Percentiles rank a stretch among this genome's conserved stretches.
Evolutionary conservation across 2,113 vertebrate genomes (phyloP).

Genomic region (Rhagologus leucostigma): DNA sequence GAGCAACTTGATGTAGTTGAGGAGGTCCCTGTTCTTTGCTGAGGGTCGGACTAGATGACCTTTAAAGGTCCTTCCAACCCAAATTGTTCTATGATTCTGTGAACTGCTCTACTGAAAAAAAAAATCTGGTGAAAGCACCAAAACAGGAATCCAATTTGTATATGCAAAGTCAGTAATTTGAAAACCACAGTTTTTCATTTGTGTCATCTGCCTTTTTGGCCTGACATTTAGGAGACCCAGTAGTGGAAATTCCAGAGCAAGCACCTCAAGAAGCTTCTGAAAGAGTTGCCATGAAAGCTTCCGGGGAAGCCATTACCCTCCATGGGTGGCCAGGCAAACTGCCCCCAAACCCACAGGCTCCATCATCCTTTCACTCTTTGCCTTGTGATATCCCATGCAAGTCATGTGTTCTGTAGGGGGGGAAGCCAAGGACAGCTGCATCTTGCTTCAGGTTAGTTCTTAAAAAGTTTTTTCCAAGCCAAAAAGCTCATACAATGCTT

Average conservation of each 20-base stretch:
- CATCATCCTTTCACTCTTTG: not conserved
- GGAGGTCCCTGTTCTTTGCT: not conserved
- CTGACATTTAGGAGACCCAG: not conserved
- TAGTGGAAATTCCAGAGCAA: not conserved
- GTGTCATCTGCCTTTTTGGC: not conserved
- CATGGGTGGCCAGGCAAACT: not conserved
- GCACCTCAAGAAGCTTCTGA: not conserved
- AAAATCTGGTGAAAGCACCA: not conserved
- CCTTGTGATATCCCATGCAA: not conserved
- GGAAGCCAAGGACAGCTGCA: not conserved
- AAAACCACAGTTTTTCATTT: not conserved
- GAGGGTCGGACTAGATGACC: not conserved
- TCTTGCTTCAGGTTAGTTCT: not conserved
- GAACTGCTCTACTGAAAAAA: not conserved
- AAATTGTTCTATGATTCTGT: not conserved
- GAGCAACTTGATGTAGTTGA: not conserved
- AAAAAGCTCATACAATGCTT: not conserved
- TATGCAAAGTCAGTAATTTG: not conserved
- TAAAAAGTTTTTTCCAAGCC: not conserved
- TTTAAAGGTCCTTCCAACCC: not conserved
- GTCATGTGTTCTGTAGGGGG: not conserved
- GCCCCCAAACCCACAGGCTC: accelerated
- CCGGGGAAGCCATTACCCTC: not conserved
- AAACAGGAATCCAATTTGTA: not conserved
- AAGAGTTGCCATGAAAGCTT: not conserved